Conservation (phyloP, 37 sponge, comb jelly and placozoan species). For the Corticium candelabrum region DNA sequence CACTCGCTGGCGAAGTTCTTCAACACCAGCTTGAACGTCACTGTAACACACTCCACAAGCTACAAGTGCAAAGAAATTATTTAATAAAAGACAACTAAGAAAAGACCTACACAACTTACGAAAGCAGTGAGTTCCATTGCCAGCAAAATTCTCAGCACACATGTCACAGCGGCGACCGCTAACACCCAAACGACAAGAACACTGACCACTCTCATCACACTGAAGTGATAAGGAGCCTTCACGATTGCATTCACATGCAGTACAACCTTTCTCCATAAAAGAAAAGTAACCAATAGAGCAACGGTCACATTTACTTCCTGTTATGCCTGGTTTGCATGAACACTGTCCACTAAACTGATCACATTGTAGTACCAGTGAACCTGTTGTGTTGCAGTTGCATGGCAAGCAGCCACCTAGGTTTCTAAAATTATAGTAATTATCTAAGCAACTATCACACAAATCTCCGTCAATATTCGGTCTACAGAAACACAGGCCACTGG, state of each 20-base stretch:
- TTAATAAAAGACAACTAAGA: too few species aligned
- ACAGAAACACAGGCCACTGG: constrained; percentile 56
- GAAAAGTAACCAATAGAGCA: neutral
- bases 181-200: neutral
- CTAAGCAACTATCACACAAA: constrained; percentile 56
- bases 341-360: constrained; percentile 6
- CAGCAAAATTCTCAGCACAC: neutral
- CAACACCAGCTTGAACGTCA: neutral
- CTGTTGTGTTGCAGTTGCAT: constrained; percentile 48
- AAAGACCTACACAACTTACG: neutral
- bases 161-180: neutral
- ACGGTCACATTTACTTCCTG: neutral
- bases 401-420: constrained; percentile 29
- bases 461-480: constrained; percentile 51
- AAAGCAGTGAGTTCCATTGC: neutral
- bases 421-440: constrained; percentile 33
- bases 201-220: neutral
- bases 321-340: constrained; percentile 7
- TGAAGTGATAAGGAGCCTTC: neutral
- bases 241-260: neutral
- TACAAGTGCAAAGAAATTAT: too few species aligned
- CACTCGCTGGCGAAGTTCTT: neutral
- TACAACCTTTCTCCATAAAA: neutral
- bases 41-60: neutral
- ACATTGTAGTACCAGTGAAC: neutral